Conservation (phyloP, 2,113 vertebrate species). For the Dicrurus megarhynchus region DNA sequence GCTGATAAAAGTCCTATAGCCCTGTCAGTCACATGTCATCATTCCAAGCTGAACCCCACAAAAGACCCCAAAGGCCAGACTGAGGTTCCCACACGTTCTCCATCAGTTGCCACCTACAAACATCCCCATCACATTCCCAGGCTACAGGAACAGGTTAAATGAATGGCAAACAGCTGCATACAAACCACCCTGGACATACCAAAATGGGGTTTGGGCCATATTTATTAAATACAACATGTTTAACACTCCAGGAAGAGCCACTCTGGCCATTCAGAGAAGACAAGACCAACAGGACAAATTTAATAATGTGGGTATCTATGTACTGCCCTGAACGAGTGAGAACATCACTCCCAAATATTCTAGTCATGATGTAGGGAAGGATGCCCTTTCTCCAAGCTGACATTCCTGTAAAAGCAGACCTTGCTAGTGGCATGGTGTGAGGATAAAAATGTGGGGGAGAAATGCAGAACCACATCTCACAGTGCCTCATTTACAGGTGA, state of each 20-base stretch:
- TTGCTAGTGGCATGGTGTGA: background rate
- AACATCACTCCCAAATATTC: background rate
- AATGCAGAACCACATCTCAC: background rate
- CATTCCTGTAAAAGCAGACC: background rate
- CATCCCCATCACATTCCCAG: background rate
- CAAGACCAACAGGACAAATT: background rate
- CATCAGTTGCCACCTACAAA: background rate
- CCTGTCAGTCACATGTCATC: too few relatives aligned
- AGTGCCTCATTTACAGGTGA: background rate
- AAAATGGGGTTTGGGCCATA: background rate
- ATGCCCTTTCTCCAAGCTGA: background rate
- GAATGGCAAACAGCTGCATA: background rate
- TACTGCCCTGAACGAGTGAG: rapidly evolving
- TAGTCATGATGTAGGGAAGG: background rate
- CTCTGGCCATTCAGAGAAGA: background rate
- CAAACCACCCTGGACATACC: background rate
- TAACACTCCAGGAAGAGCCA: background rate
- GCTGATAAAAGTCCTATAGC: background rate
- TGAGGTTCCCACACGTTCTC: background rate
- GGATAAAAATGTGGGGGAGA: background rate
- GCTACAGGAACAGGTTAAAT: background rate
- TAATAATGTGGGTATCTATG: rapidly evolving
- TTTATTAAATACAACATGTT: background rate
- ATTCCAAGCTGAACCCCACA: background rate
- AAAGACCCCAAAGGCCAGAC: background rate